phyloP scores from a whole-genome alignment of 2,113 vertebrate species.

The Neogale vison region DNA sequence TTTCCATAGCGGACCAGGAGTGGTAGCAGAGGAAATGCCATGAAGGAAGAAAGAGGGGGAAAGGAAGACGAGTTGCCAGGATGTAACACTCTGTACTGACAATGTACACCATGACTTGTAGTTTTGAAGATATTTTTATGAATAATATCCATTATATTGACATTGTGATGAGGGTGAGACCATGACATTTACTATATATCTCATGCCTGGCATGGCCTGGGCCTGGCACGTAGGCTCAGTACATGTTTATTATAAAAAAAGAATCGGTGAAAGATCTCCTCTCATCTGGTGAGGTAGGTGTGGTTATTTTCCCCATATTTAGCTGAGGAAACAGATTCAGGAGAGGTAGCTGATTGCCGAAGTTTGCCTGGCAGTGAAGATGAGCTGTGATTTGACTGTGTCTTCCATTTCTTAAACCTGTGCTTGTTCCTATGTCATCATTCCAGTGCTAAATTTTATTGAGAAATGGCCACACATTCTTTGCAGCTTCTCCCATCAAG shows the following conservation, averaged over 20 bases:
- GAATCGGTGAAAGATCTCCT: background rate
- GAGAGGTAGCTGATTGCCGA: background rate
- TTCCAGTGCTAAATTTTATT: background rate
- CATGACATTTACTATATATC: background rate
- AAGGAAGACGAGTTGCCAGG: background rate
- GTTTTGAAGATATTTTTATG: background rate
- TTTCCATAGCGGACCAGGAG: background rate
- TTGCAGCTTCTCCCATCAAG: background rate
- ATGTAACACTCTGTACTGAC: background rate
- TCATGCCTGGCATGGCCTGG: background rate
- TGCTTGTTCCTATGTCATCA: background rate
- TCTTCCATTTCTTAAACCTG: background rate
- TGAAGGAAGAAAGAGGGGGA: background rate
- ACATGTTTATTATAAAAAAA: background rate
- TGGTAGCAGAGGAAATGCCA: background rate
- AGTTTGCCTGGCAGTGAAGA: background rate
- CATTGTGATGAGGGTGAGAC: background rate
- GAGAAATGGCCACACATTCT: slow-evolving; percentile 21
- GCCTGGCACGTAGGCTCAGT: background rate
- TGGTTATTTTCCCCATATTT: background rate
- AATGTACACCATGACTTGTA: background rate
- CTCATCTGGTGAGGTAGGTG: background rate
- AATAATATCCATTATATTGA: background rate
- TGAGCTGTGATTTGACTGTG: background rate
- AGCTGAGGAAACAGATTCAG: background rate